phyloP scores from a whole-genome alignment of 2,113 vertebrate genomes.

The Crotophaga sulcirostris region DNA sequence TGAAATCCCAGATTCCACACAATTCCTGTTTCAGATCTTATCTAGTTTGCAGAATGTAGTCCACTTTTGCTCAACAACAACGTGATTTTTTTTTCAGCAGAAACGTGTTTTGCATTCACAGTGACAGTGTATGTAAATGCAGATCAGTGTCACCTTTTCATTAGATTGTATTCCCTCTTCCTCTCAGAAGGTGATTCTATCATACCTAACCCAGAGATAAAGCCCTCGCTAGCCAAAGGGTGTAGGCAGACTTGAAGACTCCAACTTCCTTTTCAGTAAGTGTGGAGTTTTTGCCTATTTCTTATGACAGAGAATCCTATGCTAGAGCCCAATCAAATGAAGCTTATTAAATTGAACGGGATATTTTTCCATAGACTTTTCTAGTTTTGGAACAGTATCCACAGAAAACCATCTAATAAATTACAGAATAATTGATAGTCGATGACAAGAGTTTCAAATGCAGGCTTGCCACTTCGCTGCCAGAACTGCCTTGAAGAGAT shows the following conservation, averaged over 20 bases:
- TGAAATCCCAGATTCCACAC: neutral
- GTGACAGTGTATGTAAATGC: neutral
- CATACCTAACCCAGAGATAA: neutral
- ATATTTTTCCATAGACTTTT: constrained; percentile 10
- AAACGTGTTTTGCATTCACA: neutral
- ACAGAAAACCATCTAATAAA: neutral
- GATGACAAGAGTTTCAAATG: constrained; percentile 22
- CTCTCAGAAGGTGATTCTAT: neutral
- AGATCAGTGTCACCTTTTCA: neutral
- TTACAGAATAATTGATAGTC: neutral
- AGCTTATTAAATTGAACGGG: neutral
- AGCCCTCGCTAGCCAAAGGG: neutral
- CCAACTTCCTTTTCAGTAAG: neutral
- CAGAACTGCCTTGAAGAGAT: constrained; percentile 3
- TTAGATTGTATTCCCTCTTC: neutral
- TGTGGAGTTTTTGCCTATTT: neutral
- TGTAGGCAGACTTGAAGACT: neutral
- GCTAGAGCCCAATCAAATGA: neutral
- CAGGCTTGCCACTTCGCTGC: neutral
- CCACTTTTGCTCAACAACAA: neutral
- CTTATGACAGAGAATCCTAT: neutral
- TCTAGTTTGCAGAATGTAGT: neutral
- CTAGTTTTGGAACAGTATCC: neutral
- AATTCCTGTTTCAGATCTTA: neutral
- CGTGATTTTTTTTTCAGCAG: neutral